phyloP scores from a whole-genome alignment of 1,140 invertebrate species.

The Drosophila gunungcola region DNA sequence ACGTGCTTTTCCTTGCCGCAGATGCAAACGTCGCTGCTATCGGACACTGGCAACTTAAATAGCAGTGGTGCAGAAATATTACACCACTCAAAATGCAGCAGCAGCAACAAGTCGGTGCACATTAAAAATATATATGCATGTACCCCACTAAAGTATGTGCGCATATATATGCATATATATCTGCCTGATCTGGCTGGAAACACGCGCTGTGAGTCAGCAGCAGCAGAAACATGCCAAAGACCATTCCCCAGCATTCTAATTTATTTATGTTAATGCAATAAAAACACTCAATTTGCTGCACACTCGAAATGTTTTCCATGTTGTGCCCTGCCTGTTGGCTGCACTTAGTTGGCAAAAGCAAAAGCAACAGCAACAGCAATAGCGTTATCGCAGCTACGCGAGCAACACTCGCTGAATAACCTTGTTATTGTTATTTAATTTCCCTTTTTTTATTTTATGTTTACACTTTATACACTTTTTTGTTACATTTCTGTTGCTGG shows the following conservation, averaged over 20 bases:
- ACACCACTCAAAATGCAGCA: background rate
- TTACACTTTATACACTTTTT: conserved; percentile 33
- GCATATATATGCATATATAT: conserved; percentile 1
- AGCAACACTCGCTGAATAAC: conserved; percentile 51
- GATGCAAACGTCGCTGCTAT: conserved; percentile 3
- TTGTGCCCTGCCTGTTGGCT: conserved; percentile 1
- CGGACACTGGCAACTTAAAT: background rate
- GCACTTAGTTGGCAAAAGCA: conserved; percentile 39
- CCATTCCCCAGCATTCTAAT: conserved; percentile 65
- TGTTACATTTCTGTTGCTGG: conserved; percentile 54
- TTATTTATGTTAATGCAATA: conserved; percentile 83
- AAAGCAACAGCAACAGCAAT: conserved; percentile 20
- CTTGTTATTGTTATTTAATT: conserved; percentile 83
- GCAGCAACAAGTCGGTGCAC: conserved; percentile 12
- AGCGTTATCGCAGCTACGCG: conserved; percentile 31
- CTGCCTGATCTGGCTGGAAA: conserved; percentile 11
- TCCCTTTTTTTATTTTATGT: conserved; percentile 56
- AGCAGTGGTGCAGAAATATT: conserved; percentile 12
- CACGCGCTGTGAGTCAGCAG: conserved; percentile 51
- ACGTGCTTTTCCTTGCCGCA: conserved; percentile 20
- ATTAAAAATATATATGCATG: background rate
- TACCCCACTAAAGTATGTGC: no score
- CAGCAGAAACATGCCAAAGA: conserved; percentile 15
- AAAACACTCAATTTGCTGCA: conserved; percentile 78
- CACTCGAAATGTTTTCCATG: conserved; percentile 57